Evolutionary conservation across 2,888 invertebrate species (phyloP).

Genomic region (Lapara coniferarum): DNA sequence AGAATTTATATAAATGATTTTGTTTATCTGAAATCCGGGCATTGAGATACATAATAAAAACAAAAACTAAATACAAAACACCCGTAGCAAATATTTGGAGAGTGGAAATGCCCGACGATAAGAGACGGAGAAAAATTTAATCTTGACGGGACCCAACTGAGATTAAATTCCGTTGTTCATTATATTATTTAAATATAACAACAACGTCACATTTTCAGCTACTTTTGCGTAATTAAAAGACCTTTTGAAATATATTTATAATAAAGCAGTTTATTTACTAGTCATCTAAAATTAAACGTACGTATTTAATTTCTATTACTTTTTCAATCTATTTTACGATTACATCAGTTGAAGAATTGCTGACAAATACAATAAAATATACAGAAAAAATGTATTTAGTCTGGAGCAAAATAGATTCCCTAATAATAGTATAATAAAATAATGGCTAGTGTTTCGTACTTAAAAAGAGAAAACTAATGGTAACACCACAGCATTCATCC

Average conservation of each 20-base stretch:
- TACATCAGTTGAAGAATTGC: no score
- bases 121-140: conserved; percentile 58
- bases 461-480: no score
- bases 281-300: no score
- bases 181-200: conserved; percentile 27
- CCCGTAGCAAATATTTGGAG: conserved; percentile 54
- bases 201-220: conserved; percentile 17
- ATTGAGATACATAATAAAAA: conserved; percentile 11
- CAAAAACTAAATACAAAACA: conserved; percentile 38
- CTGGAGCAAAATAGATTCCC: no score
- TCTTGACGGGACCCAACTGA: conserved; percentile 54
- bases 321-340: no score
- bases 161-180: conserved; percentile 57
- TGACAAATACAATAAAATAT: no score
- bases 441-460: no score
- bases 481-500: no score
- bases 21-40: neutral
- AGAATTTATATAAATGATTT: neutral
- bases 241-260: neutral
- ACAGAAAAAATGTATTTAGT: no score
- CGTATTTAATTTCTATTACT: no score
- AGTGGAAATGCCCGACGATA: conserved; percentile 55
- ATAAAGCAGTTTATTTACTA: no score
- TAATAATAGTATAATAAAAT: no score
- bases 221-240: neutral